Percentiles rank a stretch among this genome's conserved stretches.
Evolutionary conservation across 1,140 invertebrate species (phyloP).

Genomic region (Leptinotarsa texana): DNA sequence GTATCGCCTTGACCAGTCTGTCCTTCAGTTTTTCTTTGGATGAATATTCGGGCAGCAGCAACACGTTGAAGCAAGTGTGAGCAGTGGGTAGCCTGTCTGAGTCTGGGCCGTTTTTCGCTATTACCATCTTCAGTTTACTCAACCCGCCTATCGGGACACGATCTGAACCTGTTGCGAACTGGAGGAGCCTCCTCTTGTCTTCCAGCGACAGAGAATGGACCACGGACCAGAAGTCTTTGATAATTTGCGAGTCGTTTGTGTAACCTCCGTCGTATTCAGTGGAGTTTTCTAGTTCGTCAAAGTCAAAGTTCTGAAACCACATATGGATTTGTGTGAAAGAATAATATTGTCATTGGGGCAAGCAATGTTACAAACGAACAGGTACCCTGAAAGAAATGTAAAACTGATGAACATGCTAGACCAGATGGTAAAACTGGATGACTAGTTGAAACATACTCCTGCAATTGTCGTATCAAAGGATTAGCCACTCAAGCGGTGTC

Average conservation of each 20-base stretch:
- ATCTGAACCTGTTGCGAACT: slow-evolving; percentile 94
- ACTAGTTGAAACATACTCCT: too few species aligned
- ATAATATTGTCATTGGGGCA: too few species aligned
- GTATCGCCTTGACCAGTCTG: slow-evolving; percentile 88
- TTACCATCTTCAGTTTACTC: slow-evolving; percentile 83
- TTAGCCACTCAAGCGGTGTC: too few species aligned
- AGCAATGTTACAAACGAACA: too few species aligned
- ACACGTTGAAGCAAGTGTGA: slow-evolving; percentile 96
- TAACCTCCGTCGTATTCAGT: slow-evolving; percentile 95
- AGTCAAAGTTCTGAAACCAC: slow-evolving; percentile 51
- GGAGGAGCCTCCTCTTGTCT: slow-evolving; percentile 87
- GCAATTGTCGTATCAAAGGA: too few species aligned
- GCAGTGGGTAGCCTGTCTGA: slow-evolving; percentile 80
- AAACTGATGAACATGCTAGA: too few species aligned
- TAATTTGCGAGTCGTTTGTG: slow-evolving; percentile 77
- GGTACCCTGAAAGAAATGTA: too few species aligned
- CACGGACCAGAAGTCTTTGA: slow-evolving; percentile 92
- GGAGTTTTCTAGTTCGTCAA: slow-evolving; percentile 76
- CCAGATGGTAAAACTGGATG: too few species aligned
- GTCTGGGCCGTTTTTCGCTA: slow-evolving; percentile 77
- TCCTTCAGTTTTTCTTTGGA: slow-evolving; percentile 82
- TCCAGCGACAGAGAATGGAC: slow-evolving; percentile 84
- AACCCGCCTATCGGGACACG: slow-evolving; percentile 92
- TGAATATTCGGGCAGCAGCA: slow-evolving; percentile 88
- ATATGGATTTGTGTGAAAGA: too few species aligned